Conservation (phyloP, 2,888 invertebrate genomes). For the Galeopsomyia nigrocyanea region DNA sequence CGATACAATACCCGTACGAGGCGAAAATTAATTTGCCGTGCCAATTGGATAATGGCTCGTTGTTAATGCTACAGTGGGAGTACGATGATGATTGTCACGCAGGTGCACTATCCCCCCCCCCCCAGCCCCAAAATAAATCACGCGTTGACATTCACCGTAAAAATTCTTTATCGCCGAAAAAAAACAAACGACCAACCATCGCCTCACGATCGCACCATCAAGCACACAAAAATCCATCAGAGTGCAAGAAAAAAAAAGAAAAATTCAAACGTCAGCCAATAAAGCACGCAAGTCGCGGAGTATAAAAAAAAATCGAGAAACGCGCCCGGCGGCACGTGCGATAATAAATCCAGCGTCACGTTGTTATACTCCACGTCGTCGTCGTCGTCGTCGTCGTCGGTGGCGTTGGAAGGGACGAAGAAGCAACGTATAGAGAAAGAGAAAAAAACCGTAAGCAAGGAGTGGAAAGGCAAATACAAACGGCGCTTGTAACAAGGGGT, state of each 20-base stretch:
- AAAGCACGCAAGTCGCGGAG: not conserved
- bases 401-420: not conserved
- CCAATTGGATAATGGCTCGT: too few species aligned
- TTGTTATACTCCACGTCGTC: not conserved
- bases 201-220: too few species aligned
- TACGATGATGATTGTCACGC: too few species aligned
- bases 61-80: too few species aligned
- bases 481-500: constrained; percentile 33
- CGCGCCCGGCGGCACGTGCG: constrained; percentile 5
- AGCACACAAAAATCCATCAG: too few species aligned
- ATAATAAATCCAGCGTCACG: constrained; percentile 18
- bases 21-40: constrained; percentile 30
- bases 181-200: too few species aligned
- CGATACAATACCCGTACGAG: not conserved
- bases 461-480: constrained; percentile 27
- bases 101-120: too few species aligned
- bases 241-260: not conserved
- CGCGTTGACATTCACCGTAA: too few species aligned
- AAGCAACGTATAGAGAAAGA: not conserved
- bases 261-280: not conserved
- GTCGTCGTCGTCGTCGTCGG: too few species aligned
- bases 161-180: too few species aligned
- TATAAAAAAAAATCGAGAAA: not conserved
- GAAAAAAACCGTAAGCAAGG: not conserved
- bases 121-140: too few species aligned